A percentile compares a stretch with the other conserved stretches of the same genome.
phyloP scores from a whole-genome alignment of 37 sponge, comb jelly and placozoan species.

The Aplysina aerophoba region DNA sequence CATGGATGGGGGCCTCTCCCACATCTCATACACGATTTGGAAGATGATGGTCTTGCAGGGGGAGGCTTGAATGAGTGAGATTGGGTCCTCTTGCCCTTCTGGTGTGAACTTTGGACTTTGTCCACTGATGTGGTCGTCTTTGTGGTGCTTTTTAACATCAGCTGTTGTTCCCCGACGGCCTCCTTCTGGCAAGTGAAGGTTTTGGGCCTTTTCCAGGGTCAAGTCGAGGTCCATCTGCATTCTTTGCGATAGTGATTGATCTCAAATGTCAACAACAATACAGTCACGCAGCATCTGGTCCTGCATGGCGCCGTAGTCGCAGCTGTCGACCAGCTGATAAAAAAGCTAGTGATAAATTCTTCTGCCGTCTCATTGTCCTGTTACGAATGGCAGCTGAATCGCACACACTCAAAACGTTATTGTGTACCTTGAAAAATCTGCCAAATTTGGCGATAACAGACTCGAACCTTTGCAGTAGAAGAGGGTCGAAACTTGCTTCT shows the following conservation, averaged over 20 bases:
- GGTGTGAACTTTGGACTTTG: background rate
- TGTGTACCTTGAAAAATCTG: no score
- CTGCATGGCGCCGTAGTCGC: no score
- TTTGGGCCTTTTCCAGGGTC: background rate
- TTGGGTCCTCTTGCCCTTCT: conserved; percentile 2
- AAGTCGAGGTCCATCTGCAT: background rate
- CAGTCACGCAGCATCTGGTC: no score
- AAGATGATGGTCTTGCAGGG: background rate
- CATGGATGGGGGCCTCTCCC: background rate
- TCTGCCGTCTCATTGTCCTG: no score
- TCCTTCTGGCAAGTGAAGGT: background rate
- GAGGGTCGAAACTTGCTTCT: no score
- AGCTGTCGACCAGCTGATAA: no score
- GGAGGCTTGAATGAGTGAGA: background rate
- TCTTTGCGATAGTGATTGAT: background rate
- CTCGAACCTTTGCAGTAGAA: no score
- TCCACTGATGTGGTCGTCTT: background rate
- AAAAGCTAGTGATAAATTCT: no score
- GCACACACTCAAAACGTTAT: no score
- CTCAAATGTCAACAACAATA: background rate
- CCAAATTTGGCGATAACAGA: no score
- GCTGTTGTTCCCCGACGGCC: background rate
- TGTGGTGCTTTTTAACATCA: background rate
- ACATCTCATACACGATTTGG: conserved; percentile 1
- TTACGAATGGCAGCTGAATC: no score